Evolutionary conservation across 2,113 vertebrate genomes (phyloP), one percentile per base, ranked within the genome.

Genomic region (Tachysurus vachellii): DNA sequence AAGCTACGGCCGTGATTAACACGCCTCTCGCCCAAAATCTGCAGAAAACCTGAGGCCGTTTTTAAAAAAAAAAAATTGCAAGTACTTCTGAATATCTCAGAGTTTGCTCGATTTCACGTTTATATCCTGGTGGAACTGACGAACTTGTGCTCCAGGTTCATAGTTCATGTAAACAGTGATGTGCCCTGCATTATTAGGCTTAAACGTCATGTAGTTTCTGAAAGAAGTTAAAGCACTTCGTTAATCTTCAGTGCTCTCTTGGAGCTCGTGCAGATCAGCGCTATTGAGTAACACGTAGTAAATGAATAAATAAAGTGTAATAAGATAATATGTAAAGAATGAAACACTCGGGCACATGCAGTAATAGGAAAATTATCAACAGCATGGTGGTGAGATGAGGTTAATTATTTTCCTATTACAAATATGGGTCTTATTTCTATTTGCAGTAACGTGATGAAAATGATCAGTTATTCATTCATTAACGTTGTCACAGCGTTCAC

Each of bases 111-210:
- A 50, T 5, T 50, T 50, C 36, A 36, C 36, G 36, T 36, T 36
- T 36, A 36, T 36, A 36, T 50, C 47, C 47, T 7, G 47, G 8
- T 50, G 47, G 47, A 50, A 50, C 47, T 50, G 47, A 9, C 0
- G 54, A 28, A 28, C 47, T 16, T 16, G 13, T 28, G 50, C 16
- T 28, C 14, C 26, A 79, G 14, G 50, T 79, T 56, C 76, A 79
- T 28, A 54, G 75, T 77, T 50, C 68, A 36, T 84, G 82, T 56
- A 56, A 71, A 84, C 28, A 84, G 64, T 28, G 47, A 53, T 0
- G 9, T 31, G 13, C 6, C 31, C 14, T 83, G 47, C 57, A 2
- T 62, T 17, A 64, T n/a, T 50, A 47, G 61, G 80, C 7, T 66
- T 66, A 19, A 82, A 26, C 61, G 26, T 82, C 12, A 17, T 5